A percentile compares a stretch with the other conserved stretches of the same genome.
These are phyloP conservation scores for Epinotia ramella DNA, from an alignment of 2,888 invertebrate genomes.

Conservation along the genomic window DNA sequence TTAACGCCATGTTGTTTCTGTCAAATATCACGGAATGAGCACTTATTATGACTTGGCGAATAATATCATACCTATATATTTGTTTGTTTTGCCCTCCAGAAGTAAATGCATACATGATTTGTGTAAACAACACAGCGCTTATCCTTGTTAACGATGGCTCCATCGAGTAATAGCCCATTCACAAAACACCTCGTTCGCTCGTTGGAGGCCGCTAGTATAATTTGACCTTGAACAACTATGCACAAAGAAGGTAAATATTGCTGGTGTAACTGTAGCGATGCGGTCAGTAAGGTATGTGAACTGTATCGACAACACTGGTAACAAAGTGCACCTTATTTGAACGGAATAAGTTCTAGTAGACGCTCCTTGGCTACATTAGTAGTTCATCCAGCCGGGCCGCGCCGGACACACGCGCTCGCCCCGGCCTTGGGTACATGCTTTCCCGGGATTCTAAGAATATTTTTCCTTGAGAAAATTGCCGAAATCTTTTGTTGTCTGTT, in stretches of 20 bases:
- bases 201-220: not conserved
- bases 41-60: not conserved
- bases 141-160: not conserved
- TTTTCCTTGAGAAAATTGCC: not conserved
- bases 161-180: not conserved
- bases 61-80: not conserved
- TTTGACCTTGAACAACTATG: no score
- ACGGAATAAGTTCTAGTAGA: no score
- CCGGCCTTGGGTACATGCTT: not conserved
- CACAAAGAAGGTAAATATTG: not conserved
- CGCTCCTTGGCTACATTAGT: no score
- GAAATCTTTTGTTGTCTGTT: not conserved
- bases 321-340: no score
- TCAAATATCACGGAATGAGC: not conserved
- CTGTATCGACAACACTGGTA: no score
- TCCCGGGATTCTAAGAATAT: not conserved
- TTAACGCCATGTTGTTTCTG: not conserved
- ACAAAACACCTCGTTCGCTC: not conserved
- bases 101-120: slow-evolving; percentile 2
- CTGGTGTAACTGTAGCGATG: not conserved
- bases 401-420: not conserved
- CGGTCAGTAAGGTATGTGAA: not conserved
- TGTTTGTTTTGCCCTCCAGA: not conserved
- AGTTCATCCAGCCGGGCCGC: no score
- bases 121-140: slow-evolving; percentile 1